Evolutionary conservation across 2,113 vertebrate species (phyloP).

Genomic region (Strix aluco): DNA sequence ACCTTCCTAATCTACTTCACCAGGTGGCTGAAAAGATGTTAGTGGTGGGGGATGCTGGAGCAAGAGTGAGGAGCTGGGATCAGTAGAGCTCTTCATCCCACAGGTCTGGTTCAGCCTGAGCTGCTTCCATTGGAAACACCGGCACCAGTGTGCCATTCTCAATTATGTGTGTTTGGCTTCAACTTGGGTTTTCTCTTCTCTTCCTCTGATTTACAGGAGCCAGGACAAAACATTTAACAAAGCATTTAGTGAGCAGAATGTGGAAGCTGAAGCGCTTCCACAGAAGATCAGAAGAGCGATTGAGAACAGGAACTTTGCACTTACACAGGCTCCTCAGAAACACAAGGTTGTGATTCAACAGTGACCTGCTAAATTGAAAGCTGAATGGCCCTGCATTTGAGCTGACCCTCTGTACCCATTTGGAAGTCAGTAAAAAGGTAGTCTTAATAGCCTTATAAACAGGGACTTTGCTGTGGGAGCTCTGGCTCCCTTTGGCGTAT

Average conservation of each 20-base stretch:
- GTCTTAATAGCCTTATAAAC: not conserved
- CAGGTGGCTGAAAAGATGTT: not conserved
- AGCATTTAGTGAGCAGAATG: not conserved
- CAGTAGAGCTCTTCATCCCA: not conserved
- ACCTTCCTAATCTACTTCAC: not conserved
- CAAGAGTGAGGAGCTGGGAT: not conserved
- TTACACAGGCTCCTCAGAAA: not conserved
- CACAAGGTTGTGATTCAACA: not conserved
- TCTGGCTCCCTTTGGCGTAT: not conserved
- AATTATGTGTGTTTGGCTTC: not conserved
- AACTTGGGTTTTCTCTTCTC: not conserved
- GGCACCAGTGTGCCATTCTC: not conserved
- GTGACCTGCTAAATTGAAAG: not conserved
- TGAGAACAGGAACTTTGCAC: not conserved
- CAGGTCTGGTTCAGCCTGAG: not conserved
- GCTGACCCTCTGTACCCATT: not conserved
- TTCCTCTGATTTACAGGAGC: not conserved
- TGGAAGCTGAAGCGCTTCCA: not conserved
- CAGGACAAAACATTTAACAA: not conserved
- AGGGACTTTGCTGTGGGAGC: not conserved
- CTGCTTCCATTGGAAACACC: not conserved
- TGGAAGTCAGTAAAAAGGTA: not conserved
- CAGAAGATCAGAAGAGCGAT: not conserved
- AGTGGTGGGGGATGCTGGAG: not conserved
- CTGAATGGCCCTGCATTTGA: not conserved